Conservation (phyloP, 37 sponge, comb jelly and placozoan genomes). For the Chondrosia reniformis region DNA sequence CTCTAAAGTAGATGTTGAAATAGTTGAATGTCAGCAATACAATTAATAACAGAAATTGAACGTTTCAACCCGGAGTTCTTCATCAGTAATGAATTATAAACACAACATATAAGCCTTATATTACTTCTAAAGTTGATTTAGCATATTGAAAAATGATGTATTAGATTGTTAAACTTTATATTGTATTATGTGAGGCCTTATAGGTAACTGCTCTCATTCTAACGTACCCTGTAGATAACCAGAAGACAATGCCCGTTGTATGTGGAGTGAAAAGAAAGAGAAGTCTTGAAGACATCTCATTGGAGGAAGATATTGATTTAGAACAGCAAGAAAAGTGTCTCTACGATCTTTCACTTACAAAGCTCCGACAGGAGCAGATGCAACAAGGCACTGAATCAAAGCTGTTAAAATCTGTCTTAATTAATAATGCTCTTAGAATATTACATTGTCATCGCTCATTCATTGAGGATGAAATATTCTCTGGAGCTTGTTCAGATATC, state of each 20-base stretch:
- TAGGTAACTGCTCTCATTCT: slow-evolving; percentile 16
- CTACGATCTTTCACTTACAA: slow-evolving; percentile 58
- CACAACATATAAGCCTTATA: no score
- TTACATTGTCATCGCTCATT: slow-evolving; percentile 2
- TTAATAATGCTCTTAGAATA: slow-evolving; percentile 60
- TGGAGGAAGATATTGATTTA: slow-evolving; percentile 23
- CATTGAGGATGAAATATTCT: neutral
- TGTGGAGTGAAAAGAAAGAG: slow-evolving; percentile 15
- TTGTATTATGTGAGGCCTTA: no score
- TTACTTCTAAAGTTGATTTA: no score
- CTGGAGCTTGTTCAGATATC: neutral
- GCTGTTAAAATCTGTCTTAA: slow-evolving; percentile 63
- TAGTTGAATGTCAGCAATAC: no score
- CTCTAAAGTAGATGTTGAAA: no score
- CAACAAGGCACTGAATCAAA: slow-evolving; percentile 51
- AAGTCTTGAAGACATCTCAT: neutral
- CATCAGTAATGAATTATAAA: no score
- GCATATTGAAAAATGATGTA: no score
- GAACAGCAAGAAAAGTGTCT: slow-evolving; percentile 58
- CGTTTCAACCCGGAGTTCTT: no score
- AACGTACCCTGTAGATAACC: no score
- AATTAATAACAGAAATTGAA: no score
- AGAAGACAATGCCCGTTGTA: slow-evolving; percentile 6
- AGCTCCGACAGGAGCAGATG: slow-evolving; percentile 68
- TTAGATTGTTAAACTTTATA: no score